Percentiles rank a stretch among this genome's conserved stretches.
Conservation (phyloP, 2,797 vertebrate species). For the Falco peregrinus region DNA sequence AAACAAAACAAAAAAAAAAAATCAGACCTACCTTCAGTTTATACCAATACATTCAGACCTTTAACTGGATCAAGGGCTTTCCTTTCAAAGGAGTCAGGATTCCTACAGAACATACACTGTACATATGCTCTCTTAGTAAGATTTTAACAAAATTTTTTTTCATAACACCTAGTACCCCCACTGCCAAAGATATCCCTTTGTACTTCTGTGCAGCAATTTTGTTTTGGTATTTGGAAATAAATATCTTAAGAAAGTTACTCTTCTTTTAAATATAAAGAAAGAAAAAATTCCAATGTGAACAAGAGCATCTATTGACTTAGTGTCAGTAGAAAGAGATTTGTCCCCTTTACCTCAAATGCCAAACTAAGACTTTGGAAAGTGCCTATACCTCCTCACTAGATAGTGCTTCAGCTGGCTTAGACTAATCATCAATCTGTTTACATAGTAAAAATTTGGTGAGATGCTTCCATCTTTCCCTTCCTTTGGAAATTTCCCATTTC, state of each 20-base stretch:
- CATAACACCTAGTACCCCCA: accelerated
- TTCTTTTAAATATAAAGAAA: background rate
- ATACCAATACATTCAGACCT: background rate
- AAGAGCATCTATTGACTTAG: background rate
- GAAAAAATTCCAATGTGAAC: background rate
- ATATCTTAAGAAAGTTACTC: background rate
- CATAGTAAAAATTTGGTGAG: background rate
- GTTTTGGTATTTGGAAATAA: background rate
- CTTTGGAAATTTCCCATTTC: background rate
- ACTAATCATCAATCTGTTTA: background rate
- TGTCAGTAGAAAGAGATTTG: background rate
- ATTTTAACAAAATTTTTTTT: background rate
- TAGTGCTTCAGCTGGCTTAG: background rate
- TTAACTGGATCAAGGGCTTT: background rate
- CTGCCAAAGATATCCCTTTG: background rate
- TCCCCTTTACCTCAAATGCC: background rate
- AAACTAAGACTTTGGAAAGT: background rate
- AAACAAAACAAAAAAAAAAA: background rate
- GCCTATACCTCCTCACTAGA: background rate
- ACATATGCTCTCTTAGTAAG: background rate
- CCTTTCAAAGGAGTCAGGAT: background rate
- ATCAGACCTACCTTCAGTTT: background rate
- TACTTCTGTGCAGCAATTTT: background rate
- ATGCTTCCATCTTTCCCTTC: background rate
- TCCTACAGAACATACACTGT: background rate